These are phyloP conservation scores for Trematocara stigmaticum DNA, from an alignment of 2,113 vertebrate genomes.

Conservation along the genomic window DNA sequence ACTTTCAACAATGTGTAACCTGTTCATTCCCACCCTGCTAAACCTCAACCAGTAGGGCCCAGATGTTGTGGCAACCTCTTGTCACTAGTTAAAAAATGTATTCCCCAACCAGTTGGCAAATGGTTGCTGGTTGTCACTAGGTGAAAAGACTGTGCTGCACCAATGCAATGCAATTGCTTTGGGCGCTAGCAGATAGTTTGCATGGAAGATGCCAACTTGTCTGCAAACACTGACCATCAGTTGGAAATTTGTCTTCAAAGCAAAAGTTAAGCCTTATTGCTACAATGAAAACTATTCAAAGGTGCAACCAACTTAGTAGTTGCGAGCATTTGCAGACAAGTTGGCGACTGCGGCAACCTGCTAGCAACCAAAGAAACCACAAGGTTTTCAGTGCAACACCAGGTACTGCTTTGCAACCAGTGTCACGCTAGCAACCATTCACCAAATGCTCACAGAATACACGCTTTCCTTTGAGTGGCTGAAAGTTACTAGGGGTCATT, in stretches of 20 bases:
- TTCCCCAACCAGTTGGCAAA: not conserved
- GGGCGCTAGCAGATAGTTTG: not conserved
- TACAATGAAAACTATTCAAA: not conserved
- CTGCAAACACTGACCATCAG: not conserved
- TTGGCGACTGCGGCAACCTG: not conserved
- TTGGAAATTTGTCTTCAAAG: not conserved
- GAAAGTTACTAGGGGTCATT: not conserved
- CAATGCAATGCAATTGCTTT: not conserved
- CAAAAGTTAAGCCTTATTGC: not conserved
- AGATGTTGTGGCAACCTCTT: not conserved
- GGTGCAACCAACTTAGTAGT: not conserved
- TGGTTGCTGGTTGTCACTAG: not conserved
- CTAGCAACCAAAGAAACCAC: not conserved
- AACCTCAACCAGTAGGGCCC: not conserved
- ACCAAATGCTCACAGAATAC: not conserved
- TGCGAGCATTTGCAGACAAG: not conserved
- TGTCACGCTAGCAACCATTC: not conserved
- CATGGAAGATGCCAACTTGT: not conserved
- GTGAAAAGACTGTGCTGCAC: not conserved
- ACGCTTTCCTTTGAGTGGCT: not conserved
- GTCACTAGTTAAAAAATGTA: not conserved
- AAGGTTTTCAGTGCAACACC: not conserved
- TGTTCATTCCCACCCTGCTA: not conserved
- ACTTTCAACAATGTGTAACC: not conserved
- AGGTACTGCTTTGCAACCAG: not conserved